Percentiles rank a stretch among this genome's conserved stretches.
Evolutionary conservation across 2,797 vertebrate species (phyloP).

Genomic region (Rhynchonycteris naso): DNA sequence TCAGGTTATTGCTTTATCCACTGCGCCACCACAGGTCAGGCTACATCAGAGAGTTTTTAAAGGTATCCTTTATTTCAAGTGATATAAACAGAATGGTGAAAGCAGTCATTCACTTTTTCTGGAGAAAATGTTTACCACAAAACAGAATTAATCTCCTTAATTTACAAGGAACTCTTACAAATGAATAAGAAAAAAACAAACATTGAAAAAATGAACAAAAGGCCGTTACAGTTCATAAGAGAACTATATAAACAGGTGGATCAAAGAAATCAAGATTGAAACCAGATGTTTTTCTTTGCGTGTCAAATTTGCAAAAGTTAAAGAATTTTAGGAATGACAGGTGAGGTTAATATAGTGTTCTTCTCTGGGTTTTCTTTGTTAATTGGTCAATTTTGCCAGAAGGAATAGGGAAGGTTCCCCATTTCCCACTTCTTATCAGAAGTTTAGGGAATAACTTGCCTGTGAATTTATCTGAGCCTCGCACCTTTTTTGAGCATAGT

Average conservation of each 20-base stretch:
- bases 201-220: not conserved
- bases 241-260: not conserved
- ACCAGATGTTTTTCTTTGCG: constrained; percentile 25
- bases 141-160: not conserved
- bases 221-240: not conserved
- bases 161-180: not conserved
- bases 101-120: constrained; percentile 26
- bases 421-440: not conserved
- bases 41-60: not conserved
- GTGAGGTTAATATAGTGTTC: not conserved
- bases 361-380: constrained; percentile 23
- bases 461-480: constrained; percentile 3
- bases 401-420: not conserved
- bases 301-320: not conserved
- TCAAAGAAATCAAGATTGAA: constrained; percentile 1
- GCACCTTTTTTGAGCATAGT: not conserved
- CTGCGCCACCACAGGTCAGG: too few species aligned
- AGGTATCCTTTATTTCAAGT: not conserved
- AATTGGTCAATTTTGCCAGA: not conserved
- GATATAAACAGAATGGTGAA: not conserved
- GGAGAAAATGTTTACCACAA: not conserved
- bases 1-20: too few species aligned
- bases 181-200: not conserved
- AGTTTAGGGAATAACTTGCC: not conserved
- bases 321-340: not conserved